Base-by-base conservation (phyloP, 2,888 invertebrate species). In the Agrotis exclamationis region DNA sequence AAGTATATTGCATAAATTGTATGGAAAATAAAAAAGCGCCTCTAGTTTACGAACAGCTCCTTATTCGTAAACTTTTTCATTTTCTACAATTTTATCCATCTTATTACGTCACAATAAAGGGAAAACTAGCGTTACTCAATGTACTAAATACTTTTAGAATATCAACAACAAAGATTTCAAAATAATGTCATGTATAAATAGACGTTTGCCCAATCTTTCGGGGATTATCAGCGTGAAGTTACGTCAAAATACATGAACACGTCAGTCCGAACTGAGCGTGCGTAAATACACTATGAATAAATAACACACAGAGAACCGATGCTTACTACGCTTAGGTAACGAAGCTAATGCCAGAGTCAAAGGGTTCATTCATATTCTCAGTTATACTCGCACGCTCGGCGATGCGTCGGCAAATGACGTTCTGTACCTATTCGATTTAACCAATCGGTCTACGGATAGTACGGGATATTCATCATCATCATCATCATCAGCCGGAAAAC, bases 391-490 rank as follows among this genome's bases (percentile, higher is more conserved):
- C 63, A 65, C 39, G 64, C 24, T 66, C 20, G 39, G 18, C 56
- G 48, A 16, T 72, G 64, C 62, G 70, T 78, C 53, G 58, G 70
- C 77, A 88, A 90, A 89, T 87, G 86, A 87, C 79, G 85, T 47
- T 70, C 47, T 39, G n/a, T n/a, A n/a, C n/a, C 22, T 66, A 59
- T 78, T 66, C 64, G 64, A 70, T 72, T 59, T 47, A 63, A 59
- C 66, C 47, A 47, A 39, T 56, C 20, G n/a, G 59, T 74, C 51
- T n/a, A 57, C n/a, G 5, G n/a, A 16, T 54, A 4, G n/a, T 22
- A 22, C 44, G 47, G 18, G n/a, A n/a, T 14, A 48, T 51, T 62
- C n/a, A n/a, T n/a, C n/a, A n/a, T n/a, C n/a, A n/a, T n/a, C n/a
- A n/a, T n/a, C n/a, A n/a, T n/a, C n/a, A n/a, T n/a, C n/a, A n/a